Base-by-base conservation (phyloP, 37 sponge, comb jelly and placozoan genomes). In the Ephydatia muelleri region DNA sequence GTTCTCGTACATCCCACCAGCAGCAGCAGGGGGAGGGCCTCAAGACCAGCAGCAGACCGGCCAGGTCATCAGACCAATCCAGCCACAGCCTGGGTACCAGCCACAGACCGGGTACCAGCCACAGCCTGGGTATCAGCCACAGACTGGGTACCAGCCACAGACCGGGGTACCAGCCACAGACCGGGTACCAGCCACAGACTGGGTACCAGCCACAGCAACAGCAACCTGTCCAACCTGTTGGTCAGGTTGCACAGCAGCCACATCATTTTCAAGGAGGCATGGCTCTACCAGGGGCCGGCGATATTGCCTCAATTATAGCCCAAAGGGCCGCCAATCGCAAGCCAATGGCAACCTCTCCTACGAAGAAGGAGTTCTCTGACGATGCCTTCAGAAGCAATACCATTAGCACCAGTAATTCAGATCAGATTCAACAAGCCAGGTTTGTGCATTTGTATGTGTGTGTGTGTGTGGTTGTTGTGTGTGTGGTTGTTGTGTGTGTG, bases 251-350 rank as follows among this genome's bases (percentile, higher is more conserved):
- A 37, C 34, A 81, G 1, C 70, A 67, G 49, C 32, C 25, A 19
- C 28, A 34, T 39, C 70, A 81, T 39, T 0, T 36, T 36, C 83
- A 83, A 33, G 70, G 70, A 25, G 32, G 76, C n/a, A 39, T 26
- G 39, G 79, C 47, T 21, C 72, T 78, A 48, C 32, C 77, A 4
- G 70, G 69, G 39, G 89, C 84, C 23, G 65, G 65, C 40, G 83
- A 83, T 26, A 34, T 93, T 9, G 94, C 94, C 14, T 70, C 90
- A 0, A 79, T 83, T 82, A 90, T 93, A 30, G 91, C 90, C 28
- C 84, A 84, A 47, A 86, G 83, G 81, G 88, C 84, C 38, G 91
- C 94, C 38, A 87, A 70, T 66, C 82, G 91, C 2, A 91, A 86
- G 32, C 91, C 87, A 2, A 91, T 86, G 79, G 35, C 65, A 19